Evolutionary conservation across 2,888 invertebrate genomes (phyloP).

Genomic region (Blomia tropicalis): DNA sequence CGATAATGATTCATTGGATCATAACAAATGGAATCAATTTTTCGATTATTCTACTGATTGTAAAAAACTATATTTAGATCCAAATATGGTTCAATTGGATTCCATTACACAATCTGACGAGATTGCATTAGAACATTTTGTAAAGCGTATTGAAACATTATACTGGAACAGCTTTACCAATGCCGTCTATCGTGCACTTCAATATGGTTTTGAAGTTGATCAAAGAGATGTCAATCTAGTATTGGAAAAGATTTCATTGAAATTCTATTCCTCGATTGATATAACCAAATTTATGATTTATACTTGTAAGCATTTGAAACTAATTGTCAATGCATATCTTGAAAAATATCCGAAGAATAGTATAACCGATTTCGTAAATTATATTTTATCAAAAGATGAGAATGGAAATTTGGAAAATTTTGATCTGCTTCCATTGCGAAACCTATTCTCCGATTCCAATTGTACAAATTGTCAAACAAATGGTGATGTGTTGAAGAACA

Average conservation of each 20-base stretch:
- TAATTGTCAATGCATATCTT: conserved; percentile 26
- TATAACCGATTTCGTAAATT: neutral
- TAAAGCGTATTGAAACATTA: conserved; percentile 5
- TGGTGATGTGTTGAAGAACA: neutral
- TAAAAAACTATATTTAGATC: neutral
- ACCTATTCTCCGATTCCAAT: neutral
- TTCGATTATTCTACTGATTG: neutral
- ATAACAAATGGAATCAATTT: neutral
- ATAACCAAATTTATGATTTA: conserved; percentile 49
- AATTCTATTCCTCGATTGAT: conserved; percentile 49
- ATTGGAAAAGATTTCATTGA: conserved; percentile 51
- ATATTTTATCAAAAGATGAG: neutral
- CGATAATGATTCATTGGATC: neutral
- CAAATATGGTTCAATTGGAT: neutral
- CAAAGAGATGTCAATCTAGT: conserved; percentile 50
- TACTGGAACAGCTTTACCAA: conserved; percentile 23
- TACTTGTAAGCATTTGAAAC: conserved; percentile 46
- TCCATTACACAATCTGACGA: neutral
- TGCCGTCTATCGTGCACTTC: conserved; percentile 41
- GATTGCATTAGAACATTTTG: conserved; percentile 13
- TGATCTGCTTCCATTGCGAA: neutral
- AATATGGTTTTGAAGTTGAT: conserved; percentile 44
- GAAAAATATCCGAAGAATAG: neutral
- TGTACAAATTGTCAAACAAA: neutral
- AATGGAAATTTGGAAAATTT: neutral